Evolutionary conservation across 1,140 invertebrate species (phyloP).

Genomic region (Brachionus paranguensis): DNA sequence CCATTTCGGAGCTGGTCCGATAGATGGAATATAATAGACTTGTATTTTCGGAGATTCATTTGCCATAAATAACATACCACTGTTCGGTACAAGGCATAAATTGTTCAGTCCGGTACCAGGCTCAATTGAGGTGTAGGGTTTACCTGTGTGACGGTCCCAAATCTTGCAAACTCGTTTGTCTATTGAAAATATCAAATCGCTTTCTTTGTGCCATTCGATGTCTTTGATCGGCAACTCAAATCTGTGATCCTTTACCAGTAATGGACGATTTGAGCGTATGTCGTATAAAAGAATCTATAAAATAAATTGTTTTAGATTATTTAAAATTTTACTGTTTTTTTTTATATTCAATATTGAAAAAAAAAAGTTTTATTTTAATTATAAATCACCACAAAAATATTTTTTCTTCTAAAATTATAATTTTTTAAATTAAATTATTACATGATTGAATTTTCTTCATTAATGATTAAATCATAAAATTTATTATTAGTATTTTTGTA

Average conservation of each 20-base stretch:
- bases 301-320: neutral
- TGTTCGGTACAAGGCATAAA: slow-evolving; percentile 73
- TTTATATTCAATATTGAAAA: neutral
- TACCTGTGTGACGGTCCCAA: slow-evolving; percentile 74
- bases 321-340: neutral
- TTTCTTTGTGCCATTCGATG: slow-evolving; percentile 57
- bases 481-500: too few species aligned
- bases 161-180: slow-evolving; percentile 85
- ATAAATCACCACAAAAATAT: too few species aligned
- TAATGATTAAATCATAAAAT: too few species aligned
- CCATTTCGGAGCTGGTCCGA: slow-evolving; percentile 94
- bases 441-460: too few species aligned
- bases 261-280: slow-evolving; percentile 80
- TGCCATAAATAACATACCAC: slow-evolving; percentile 79
- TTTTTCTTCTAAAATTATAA: too few species aligned
- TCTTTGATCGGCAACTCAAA: slow-evolving; percentile 83
- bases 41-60: slow-evolving; percentile 89
- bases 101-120: slow-evolving; percentile 74
- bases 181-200: slow-evolving; percentile 68
- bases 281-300: slow-evolving; percentile 77
- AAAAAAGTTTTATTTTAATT: neutral
- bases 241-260: slow-evolving; percentile 85
- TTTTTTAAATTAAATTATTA: too few species aligned
- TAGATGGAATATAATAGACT: slow-evolving; percentile 84
- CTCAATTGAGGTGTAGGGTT: slow-evolving; percentile 63